Base-by-base conservation (phyloP, 2,888 invertebrate genomes). In the Andrena flavipes region DNA sequence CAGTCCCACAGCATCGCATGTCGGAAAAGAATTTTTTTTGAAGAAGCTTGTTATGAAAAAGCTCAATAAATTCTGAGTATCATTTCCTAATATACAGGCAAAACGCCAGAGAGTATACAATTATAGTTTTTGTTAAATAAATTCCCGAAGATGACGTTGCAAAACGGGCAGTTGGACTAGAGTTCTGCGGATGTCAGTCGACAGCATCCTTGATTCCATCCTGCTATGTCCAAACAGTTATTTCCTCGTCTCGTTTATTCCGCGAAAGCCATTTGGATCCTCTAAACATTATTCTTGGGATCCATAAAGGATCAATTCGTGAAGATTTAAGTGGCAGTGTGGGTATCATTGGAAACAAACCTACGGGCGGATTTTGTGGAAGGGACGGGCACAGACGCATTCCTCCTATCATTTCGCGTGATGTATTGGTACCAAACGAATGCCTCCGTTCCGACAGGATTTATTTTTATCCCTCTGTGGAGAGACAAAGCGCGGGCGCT, bases 401-500 rank as follows among this genome's bases (percentile, higher is more conserved):
- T 51, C 29, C 4, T 26, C 20, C 42, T 2, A 5, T 51, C 23
- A 63, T 62, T 10, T 26, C 33, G 26, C 54, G n/a, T 30, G 33
- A 42, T 29, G 62, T 42, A 71, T 71, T 59, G 68, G 65, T 69
- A 35, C 48, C 49, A 23, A 69, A 42, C 59, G 70, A 76, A 79
- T 48, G 54, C 64, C 70, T 67, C 20, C 16, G 51, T 56, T 49
- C 74, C 74, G 76, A 33, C 59, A 30, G 73, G 74, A 60, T 84
- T 87, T 83, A 82, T 69, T 84, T 82, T 80, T 73, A 51, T 74
- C 64, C 56, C 64, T n/a, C 54, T 13, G 64, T 23, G 20, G 49
- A 42, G 64, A 73, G 75, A 85, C 84, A 81, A 88, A 86, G 77
- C 75, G 68, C 30, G 35, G n/a, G 35, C 54, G n/a, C 54, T 33